Base-by-base conservation (phyloP, 2,113 vertebrate genomes). In the Grantiella picta region DNA sequence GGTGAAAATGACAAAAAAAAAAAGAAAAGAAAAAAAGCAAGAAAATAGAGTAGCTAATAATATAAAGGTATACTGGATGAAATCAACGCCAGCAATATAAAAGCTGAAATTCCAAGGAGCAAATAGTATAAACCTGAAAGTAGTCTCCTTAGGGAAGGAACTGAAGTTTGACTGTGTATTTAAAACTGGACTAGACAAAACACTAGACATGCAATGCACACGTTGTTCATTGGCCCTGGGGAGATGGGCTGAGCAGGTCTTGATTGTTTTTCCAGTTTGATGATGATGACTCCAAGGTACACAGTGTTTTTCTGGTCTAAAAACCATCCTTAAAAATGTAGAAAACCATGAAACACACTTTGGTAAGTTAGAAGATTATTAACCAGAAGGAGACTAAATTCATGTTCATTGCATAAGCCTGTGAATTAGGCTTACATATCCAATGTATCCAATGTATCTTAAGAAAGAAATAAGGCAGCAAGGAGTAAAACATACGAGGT, bases 181-280 rank as follows among this genome's bases (percentile, higher is more conserved):
- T 66, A 70, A 73, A 71, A 92, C 64, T 71, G 50, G 22, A 35
- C 33, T 77, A 94, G 92, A 90, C 82, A 95, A 94, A 95, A 87
- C 38, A 91, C 24, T 44, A 88, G 82, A 70, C 35, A 42, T 47
- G 59, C 68, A 84, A 86, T 75, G 52, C 76, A 96, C 56, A 64
- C 33, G 68, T 89, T 64, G 60, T 92, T 92, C 76, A 75, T 2
- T 90, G 68, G 88, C 90, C 52, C 85, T 45, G 40, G 82, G 50
- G 42, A 90, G 42, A 93, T 78, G 68, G 63, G 75, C 76, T 88
- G 92, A 90, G 79, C 60, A 86, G 71, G 38, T 83, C 60, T 86
- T 80, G 71, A 93, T 86, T 92, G 85, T 83, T 97, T 96, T 93
- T 94, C 87, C 88, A 93, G 54, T 90, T 92, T 93, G 87, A 86